Base-by-base conservation (phyloP, 2,797 vertebrate species). In the Pseudopleuronectes americanus region DNA sequence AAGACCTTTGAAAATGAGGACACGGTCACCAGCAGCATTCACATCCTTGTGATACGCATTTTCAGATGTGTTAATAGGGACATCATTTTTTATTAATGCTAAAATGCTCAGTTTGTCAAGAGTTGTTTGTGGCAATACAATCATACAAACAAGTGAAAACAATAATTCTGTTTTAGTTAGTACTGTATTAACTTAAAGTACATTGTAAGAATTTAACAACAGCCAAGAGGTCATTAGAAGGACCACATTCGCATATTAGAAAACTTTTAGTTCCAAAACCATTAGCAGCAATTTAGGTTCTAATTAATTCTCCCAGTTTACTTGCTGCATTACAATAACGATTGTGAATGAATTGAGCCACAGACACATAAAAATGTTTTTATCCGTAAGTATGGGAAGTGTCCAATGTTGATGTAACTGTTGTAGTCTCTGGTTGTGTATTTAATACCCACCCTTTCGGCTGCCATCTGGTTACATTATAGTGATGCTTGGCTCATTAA, bases 261-360 rank as follows among this genome's bases (percentile, higher is more conserved):
- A 24, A 52, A 52, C 23, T 9, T 2, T 58, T 70, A 41, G 52
- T 69, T 68, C 60, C 45, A 54, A 51, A 75, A 7, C 61, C 71
- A 84, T 81, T 64, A 81, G 26, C 59, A 41, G 67, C 62, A 59
- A 31, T 43, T 36, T 9, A 52, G 67, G 55, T 33, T 48, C 67
- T 77, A 31, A 54, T 55, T 59, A 68, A 64, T 60, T 66, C 63
- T 68, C 75, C 77, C 43, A 80, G 75, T 68, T 47, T n/a, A 9
- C 64, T 5, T 33, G 36, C 57, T 64, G 16, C 68, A 77, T 76
- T 54, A 45, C 47, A 38, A 66, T 76, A 67, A 62, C 66, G 66
- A 71, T 33, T 61, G 62, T 71, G 68, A 81, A 77, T 84, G 64
- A 74, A 19, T n/a, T 69, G 63, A 83, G 59, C 56, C 24, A 23